Percentiles rank a stretch among this genome's conserved stretches.
phyloP scores from a whole-genome alignment of 2,113 vertebrate genomes.

The Elanoides forficatus region DNA sequence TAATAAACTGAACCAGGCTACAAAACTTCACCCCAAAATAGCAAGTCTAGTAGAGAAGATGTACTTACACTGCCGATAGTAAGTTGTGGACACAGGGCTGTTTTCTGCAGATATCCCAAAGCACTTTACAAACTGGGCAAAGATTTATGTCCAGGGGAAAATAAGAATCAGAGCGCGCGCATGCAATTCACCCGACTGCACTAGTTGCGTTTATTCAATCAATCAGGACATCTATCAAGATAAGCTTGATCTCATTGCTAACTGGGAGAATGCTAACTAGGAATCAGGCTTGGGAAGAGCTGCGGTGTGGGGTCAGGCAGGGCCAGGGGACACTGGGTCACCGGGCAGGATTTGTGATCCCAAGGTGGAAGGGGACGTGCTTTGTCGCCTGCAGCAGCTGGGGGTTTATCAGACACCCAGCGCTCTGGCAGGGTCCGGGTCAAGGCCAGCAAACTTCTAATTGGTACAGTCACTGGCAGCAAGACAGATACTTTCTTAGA shows the following conservation, averaged over 20 bases:
- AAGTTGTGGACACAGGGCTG: fast-evolving
- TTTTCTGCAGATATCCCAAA: background rate
- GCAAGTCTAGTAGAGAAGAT: background rate
- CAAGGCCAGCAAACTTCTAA: no score
- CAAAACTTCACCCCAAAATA: background rate
- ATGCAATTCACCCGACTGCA: fast-evolving
- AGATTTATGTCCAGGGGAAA: background rate
- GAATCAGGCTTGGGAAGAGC: background rate
- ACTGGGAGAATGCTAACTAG: background rate
- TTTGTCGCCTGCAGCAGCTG: background rate
- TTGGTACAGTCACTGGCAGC: no score
- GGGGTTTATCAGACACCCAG: no score
- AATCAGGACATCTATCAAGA: fast-evolving
- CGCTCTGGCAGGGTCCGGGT: background rate
- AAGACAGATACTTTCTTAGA: no score
- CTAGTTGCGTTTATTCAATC: background rate
- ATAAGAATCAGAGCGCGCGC: fast-evolving
- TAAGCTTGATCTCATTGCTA: background rate
- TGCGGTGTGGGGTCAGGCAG: background rate
- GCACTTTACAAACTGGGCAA: background rate
- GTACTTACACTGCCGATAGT: fast-evolving
- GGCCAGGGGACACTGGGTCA: background rate
- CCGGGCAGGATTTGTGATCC: background rate
- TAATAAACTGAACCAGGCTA: fast-evolving
- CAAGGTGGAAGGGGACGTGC: background rate